These are phyloP conservation scores for Pollenia labialis DNA, from an alignment of 2,888 invertebrate species.

Conservation along the genomic window DNA sequence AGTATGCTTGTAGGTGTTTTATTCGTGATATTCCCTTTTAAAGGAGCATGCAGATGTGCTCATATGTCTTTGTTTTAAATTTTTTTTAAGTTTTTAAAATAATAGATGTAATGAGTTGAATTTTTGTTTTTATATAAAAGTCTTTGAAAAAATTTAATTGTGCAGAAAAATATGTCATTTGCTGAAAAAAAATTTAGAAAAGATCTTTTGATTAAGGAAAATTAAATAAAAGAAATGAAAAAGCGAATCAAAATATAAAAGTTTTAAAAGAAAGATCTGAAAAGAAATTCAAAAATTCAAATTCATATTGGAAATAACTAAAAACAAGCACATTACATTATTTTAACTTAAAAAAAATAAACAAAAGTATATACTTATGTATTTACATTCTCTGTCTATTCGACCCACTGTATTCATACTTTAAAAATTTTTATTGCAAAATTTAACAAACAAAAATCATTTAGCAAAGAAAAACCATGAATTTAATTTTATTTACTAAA, in stretches of 20 bases:
- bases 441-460: no score
- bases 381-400: no score
- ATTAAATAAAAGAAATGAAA: not conserved
- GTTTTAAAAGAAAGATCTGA: not conserved
- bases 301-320: no score
- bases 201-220: constrained; percentile 8
- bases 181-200: constrained; percentile 43
- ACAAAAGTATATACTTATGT: no score
- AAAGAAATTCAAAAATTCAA: no score
- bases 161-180: constrained; percentile 61
- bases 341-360: no score
- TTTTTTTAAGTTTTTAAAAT: not conserved
- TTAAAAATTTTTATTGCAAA: no score
- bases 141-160: constrained; percentile 54
- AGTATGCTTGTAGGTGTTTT: constrained; percentile 26
- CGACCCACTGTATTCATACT: no score
- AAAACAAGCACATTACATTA: no score
- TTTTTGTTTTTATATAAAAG: constrained; percentile 24
- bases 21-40: not conserved
- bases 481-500: no score
- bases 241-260: not conserved
- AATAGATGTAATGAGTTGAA: constrained; percentile 43
- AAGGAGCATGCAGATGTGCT: constrained; percentile 44
- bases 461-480: no score
- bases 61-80: constrained; percentile 16